Base-by-base conservation (phyloP, 2,888 invertebrate genomes). In the Altica lythri region DNA sequence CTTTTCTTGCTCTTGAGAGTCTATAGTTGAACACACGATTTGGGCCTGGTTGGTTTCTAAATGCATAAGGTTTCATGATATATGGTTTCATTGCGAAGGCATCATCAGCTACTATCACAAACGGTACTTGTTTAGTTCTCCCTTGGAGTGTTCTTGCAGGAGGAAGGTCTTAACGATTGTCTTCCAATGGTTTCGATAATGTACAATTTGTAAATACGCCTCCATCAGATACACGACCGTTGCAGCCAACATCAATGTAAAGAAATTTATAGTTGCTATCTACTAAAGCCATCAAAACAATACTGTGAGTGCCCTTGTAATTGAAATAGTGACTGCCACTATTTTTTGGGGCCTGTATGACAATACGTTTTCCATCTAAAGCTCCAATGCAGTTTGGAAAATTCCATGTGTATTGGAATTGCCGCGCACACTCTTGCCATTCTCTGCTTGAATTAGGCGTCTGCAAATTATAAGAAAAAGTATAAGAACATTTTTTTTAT, bases 91-190 rank as follows among this genome's bases (percentile, higher is more conserved):
- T 50, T n/a, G 61, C 60, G 55, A 65, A 65, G 16, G 62, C 63
- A 32, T 66, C 60, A 55, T 64, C 63, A 43, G 64, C 64, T 27
- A 65, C 63, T 5, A 62, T 34, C 13, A 62, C 57, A 57, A 53
- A 65, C 8, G 62, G 27, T 27, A n/a, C 6, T 27, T n/a, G n/a
- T 8, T 27, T 27, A 2, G 6, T n/a, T 27, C n/a, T 27, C 4
- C 44, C 49, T 18, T 50, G 55, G 30, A 63, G 30, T 10, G 61
- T 27, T 18, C 37, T 34, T 48, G 13, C 8, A 22, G 65, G 29
- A 45, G 62, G 49, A 16, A 64, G 29, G 13, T 19, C 27, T 35
- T 51, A 49, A 29, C 42, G 42, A 44, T 44, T 55, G 12, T 58
- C 45, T 46, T 46, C 38, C 29, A 30, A 18, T 17, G 53, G 38